These are phyloP conservation scores for Cylas formicarius DNA, from an alignment of 1,140 invertebrate genomes.

Conservation along the genomic window DNA sequence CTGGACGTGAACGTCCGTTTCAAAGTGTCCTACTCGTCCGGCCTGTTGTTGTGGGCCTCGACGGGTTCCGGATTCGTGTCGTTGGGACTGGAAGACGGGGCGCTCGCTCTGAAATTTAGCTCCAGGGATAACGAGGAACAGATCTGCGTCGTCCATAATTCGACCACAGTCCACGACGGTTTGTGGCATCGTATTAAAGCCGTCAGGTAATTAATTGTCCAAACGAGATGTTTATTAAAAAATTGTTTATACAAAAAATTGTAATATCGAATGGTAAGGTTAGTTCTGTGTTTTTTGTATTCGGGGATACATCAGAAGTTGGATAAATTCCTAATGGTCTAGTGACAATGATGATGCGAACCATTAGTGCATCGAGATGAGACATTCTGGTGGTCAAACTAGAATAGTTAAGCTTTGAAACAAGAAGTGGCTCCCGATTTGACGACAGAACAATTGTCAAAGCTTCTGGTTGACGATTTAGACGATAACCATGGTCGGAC, in stretches of 20 bases:
- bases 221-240: not conserved
- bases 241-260: not conserved
- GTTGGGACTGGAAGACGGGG: conserved; percentile 72
- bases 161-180: conserved; percentile 82
- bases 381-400: no score
- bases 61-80: conserved; percentile 70
- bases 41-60: conserved; percentile 87
- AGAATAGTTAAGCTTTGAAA: no score
- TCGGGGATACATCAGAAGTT: no score
- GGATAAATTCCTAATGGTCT: no score
- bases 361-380: no score
- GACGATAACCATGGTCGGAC: no score
- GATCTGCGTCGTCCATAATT: conserved; percentile 73
- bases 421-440: no score
- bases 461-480: no score
- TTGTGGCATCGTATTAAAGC: conserved; percentile 85
- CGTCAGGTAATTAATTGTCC: conserved; percentile 67
- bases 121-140: conserved; percentile 63
- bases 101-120: conserved; percentile 61
- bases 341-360: no score
- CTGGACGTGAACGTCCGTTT: conserved; percentile 76
- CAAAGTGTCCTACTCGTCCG: conserved; percentile 57
- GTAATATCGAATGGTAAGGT: no score
- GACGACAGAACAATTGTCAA: no score
- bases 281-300: not conserved